Percentiles rank a stretch among this genome's conserved stretches.
phyloP scores from a whole-genome alignment of 2,888 invertebrate genomes.

The Eutolmus rufibarbis region DNA sequence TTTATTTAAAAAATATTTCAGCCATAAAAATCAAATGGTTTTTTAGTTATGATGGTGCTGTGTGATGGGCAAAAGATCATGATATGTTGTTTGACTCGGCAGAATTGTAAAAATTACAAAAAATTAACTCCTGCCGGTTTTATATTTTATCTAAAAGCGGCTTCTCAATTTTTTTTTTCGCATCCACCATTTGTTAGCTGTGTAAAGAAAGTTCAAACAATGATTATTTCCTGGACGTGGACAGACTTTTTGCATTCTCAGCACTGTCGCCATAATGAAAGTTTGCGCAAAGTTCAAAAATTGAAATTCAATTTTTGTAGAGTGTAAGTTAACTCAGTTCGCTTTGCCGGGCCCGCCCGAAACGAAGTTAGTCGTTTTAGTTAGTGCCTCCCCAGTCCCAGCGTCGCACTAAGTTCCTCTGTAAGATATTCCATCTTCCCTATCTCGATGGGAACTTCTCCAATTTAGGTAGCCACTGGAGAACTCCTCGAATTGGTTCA shows the following conservation, averaged over 20 bases:
- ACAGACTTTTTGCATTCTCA: slow-evolving; percentile 6
- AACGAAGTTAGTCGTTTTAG: slow-evolving; percentile 1
- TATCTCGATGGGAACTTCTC: slow-evolving; percentile 1
- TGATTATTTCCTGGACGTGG: slow-evolving; percentile 3
- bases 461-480: slow-evolving; percentile 3
- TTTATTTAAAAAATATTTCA: too few species aligned
- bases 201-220: background rate
- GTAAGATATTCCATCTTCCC: background rate
- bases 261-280: slow-evolving; percentile 6
- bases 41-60: background rate
- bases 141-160: background rate
- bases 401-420: background rate
- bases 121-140: background rate
- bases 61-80: background rate
- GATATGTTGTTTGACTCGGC: background rate
- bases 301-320: slow-evolving; percentile 31
- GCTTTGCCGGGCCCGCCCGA: background rate
- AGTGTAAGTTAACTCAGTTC: slow-evolving; percentile 6
- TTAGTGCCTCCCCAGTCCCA: background rate
- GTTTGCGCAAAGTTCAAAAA: slow-evolving; percentile 5
- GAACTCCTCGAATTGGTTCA: slow-evolving; percentile 1
- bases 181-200: background rate
- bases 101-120: background rate
- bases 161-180: background rate
- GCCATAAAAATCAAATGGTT: too few species aligned